A percentile compares a stretch with the other conserved stretches of the same genome.
Evolutionary conservation across 1,140 invertebrate species (phyloP).

Genomic region (Conus ventricosus): DNA sequence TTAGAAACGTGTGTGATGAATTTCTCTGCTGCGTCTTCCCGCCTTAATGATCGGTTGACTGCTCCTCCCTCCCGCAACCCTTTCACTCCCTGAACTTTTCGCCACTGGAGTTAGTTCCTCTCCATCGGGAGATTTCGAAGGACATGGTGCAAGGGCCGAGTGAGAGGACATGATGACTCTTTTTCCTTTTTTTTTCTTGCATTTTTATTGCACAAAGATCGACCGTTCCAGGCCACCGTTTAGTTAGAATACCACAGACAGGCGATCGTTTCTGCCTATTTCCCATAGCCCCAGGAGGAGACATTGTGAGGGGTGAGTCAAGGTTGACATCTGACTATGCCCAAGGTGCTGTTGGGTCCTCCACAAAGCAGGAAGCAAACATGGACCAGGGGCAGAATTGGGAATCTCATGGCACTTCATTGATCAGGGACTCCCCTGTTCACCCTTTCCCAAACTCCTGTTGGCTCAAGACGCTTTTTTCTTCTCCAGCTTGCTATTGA

Average conservation of each 20-base stretch:
- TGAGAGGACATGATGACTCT: neutral
- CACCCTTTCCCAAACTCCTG: neutral
- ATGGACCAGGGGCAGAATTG: neutral
- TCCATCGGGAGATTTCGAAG: neutral
- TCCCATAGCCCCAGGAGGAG: neutral
- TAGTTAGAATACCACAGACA: constrained; percentile 11
- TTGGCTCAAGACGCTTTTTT: neutral
- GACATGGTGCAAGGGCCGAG: too few species aligned
- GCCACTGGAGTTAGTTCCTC: neutral
- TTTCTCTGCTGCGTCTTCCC: neutral
- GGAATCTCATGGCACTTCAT: constrained; percentile 5
- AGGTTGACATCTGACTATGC: constrained; percentile 2
- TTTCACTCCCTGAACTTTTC: too few species aligned
- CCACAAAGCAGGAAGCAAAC: neutral
- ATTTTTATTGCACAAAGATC: neutral
- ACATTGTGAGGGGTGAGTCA: constrained; percentile 3
- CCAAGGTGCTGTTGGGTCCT: neutral
- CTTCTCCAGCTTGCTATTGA: neutral
- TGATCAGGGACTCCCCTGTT: neutral
- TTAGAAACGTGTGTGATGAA: constrained; percentile 17
- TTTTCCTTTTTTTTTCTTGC: neutral
- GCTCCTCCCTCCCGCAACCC: neutral
- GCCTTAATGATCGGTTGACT: neutral
- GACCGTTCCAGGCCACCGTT: neutral
- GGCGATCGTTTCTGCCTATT: neutral